Percentiles rank a stretch among this genome's conserved stretches.
phyloP scores from a whole-genome alignment of 1,140 invertebrate genomes.

The Phthorimaea operculella region DNA sequence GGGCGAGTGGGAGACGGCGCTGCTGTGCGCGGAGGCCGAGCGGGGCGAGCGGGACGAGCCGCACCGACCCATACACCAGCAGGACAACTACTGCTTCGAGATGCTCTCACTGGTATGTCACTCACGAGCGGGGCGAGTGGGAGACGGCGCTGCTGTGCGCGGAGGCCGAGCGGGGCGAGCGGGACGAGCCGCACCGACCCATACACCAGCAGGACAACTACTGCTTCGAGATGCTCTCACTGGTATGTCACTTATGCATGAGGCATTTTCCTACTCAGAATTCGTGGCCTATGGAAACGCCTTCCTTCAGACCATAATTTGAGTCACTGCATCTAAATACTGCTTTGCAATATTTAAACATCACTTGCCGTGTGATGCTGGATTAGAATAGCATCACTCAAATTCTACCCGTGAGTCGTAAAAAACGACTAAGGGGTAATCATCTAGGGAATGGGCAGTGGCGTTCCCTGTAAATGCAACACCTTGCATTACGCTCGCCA shows the following conservation, averaged over 20 bases:
- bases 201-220: constrained; percentile 81
- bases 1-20: constrained; percentile 86
- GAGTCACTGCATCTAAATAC: too few species aligned
- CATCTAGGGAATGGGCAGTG: too few species aligned
- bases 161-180: constrained; percentile 28
- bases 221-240: constrained; percentile 97
- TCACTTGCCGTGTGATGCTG: too few species aligned
- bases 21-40: constrained; percentile 49
- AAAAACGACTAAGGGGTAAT: too few species aligned
- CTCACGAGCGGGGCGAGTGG: constrained; percentile 91
- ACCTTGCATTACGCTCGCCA: too few species aligned
- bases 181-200: constrained; percentile 30
- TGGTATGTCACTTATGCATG: constrained; percentile 81
- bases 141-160: constrained; percentile 69
- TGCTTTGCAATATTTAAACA: too few species aligned
- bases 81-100: constrained; percentile 96
- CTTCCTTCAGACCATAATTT: too few species aligned
- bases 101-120: constrained; percentile 91
- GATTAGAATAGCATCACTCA: too few species aligned
- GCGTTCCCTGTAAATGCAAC: too few species aligned
- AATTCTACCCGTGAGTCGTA: too few species aligned
- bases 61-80: constrained; percentile 54
- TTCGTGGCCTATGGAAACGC: too few species aligned
- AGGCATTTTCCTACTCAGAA: too few species aligned
- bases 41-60: constrained; percentile 13